These are phyloP conservation scores for Oscheius sp. DNA, from an alignment of 2,888 invertebrate species.

Conservation along the genomic window DNA sequence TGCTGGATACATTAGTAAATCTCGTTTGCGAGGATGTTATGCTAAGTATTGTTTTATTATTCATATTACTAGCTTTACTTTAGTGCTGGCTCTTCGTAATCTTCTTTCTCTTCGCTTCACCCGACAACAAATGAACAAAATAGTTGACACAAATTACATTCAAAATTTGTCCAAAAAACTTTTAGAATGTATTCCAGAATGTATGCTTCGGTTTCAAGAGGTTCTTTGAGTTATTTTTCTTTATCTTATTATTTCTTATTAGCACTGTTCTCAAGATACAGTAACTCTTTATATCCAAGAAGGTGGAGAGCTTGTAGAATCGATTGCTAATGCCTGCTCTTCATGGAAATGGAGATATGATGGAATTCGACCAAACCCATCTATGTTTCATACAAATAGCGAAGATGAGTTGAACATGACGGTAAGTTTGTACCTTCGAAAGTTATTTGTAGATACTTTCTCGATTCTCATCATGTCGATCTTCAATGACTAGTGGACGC, in stretches of 20 bases:
- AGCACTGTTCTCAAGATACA: slow-evolving; percentile 32
- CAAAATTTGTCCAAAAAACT: slow-evolving; percentile 38
- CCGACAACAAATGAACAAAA: slow-evolving; percentile 35
- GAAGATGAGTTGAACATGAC: slow-evolving; percentile 45
- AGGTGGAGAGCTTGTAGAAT: slow-evolving; percentile 37
- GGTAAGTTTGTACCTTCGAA: neutral
- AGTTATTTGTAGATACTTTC: slow-evolving; percentile 51
- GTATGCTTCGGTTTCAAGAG: slow-evolving; percentile 42
- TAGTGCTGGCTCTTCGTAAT: slow-evolving; percentile 40
- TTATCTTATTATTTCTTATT: neutral
- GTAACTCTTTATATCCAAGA: slow-evolving; percentile 40
- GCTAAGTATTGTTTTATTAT: slow-evolving; percentile 67
- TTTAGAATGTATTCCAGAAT: slow-evolving; percentile 49
- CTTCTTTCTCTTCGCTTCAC: slow-evolving; percentile 41
- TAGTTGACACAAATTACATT: slow-evolving; percentile 7
- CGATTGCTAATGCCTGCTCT: slow-evolving; percentile 34
- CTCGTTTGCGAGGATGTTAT: slow-evolving; percentile 95
- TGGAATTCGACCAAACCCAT: slow-evolving; percentile 43
- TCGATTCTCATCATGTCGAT: slow-evolving; percentile 63
- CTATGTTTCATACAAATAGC: slow-evolving; percentile 42
- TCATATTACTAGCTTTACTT: slow-evolving; percentile 2
- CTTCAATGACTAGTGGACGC: slow-evolving; percentile 55
- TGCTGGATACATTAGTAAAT: slow-evolving; percentile 89
- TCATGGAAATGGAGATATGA: slow-evolving; percentile 56
- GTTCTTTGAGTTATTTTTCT: no score